A percentile compares a stretch with the other conserved stretches of the same genome.
These are phyloP conservation scores for Bilobella aurantiaca DNA, from an alignment of 1,140 invertebrate genomes.

Conservation along the genomic window DNA sequence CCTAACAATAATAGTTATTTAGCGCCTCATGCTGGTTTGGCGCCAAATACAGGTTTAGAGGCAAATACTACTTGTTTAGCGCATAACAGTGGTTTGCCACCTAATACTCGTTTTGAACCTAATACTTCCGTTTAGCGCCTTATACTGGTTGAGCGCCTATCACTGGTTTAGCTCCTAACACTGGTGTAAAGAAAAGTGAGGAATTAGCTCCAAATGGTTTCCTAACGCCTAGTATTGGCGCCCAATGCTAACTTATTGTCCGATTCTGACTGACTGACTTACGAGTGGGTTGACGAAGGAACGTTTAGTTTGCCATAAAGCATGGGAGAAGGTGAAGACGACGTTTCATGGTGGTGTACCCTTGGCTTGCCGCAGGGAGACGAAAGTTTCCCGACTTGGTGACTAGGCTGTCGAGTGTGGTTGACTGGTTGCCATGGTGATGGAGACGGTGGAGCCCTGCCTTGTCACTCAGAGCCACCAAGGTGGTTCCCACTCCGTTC, in stretches of 20 bases:
- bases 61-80: too few relatives aligned
- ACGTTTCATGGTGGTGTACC: slow-evolving; percentile 33
- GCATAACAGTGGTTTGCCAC: too few relatives aligned
- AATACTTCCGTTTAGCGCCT: too few relatives aligned
- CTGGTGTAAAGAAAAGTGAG: too few relatives aligned
- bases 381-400: slow-evolving; percentile 33
- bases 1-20: too few relatives aligned
- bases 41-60: too few relatives aligned
- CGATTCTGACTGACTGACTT: slow-evolving; percentile 4
- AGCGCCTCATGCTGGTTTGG: too few relatives aligned
- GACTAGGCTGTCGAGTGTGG: slow-evolving; percentile 32
- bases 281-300: slow-evolving; percentile 25
- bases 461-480: slow-evolving; percentile 32
- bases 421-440: slow-evolving; percentile 20
- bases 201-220: too few relatives aligned
- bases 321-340: slow-evolving; percentile 32
- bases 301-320: slow-evolving; percentile 34
- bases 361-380: slow-evolving; percentile 33
- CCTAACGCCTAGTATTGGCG: too few relatives aligned
- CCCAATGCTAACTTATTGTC: background rate
- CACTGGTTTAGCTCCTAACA: too few relatives aligned
- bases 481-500: slow-evolving; percentile 29
- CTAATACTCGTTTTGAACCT: too few relatives aligned
- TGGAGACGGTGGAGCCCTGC: slow-evolving; percentile 28
- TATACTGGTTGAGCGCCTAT: too few relatives aligned